Percentiles rank a stretch among this genome's conserved stretches.
Conservation (phyloP, 2,113 vertebrate genomes). For the Oreochromis niloticus region DNA sequence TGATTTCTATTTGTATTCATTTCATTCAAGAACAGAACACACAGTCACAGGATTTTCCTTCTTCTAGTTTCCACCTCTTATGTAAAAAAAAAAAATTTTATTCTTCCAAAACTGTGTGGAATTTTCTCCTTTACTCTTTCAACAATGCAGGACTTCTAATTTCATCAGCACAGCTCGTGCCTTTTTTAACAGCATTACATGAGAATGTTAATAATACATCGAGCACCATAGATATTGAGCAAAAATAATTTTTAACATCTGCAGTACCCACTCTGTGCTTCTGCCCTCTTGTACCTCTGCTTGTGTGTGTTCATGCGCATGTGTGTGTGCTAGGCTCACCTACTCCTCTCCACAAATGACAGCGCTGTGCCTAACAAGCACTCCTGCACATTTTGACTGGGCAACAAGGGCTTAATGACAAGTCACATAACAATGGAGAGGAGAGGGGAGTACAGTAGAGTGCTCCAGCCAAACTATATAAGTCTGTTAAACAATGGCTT, state of each 20-base stretch:
- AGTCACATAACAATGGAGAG: conserved; percentile 63
- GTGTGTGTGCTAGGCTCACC: conserved; percentile 29
- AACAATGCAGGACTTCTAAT: neutral
- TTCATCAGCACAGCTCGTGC: neutral
- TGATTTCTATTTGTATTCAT: neutral
- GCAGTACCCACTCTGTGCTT: conserved; percentile 32
- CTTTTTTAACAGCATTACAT: conserved; percentile 17
- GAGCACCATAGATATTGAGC: conserved; percentile 35
- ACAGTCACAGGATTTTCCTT: neutral
- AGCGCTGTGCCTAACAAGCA: conserved; percentile 51
- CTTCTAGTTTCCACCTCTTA: neutral
- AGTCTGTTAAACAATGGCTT: conserved; percentile 55
- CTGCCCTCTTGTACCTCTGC: conserved; percentile 27
- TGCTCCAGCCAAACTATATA: conserved; percentile 45
- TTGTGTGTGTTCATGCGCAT: neutral
- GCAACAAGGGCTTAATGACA: conserved; percentile 71
- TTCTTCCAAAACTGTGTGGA: neutral
- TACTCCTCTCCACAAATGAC: conserved; percentile 49
- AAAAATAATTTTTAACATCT: conserved; percentile 47
- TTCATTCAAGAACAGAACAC: neutral
- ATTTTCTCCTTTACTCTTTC: neutral
- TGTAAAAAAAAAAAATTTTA: neutral
- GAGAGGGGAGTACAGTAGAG: conserved; percentile 45
- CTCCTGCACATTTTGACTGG: conserved; percentile 59
- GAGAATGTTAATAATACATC: conserved; percentile 38